Base-by-base conservation (phyloP, 2,113 vertebrate genomes). In the Mohoua ochrocephala region DNA sequence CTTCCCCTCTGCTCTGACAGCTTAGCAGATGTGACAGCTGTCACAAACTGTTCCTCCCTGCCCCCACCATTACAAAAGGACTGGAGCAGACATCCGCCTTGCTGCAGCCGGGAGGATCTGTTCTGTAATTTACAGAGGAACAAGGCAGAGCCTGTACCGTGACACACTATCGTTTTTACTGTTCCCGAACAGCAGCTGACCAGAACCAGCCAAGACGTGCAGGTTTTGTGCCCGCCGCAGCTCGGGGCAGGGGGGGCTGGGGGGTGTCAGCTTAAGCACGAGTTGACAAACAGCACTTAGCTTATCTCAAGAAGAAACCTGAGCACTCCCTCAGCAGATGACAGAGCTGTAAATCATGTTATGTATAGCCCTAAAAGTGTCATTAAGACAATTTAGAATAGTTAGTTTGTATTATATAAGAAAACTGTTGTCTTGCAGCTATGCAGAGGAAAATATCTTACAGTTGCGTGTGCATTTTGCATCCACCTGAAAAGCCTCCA, bases 11-110 rank as follows among this genome's bases (percentile, higher is more conserved):
- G 47, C 83, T 73, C 59, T 54, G 73, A 33, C 68, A 31, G 17
- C 52, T 45, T 8, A 69, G 73, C 89, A 92, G 89, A 87, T 95
- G 93, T 64, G 83, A 88, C 80, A 95, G 86, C 95, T 92, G 94
- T 71, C 93, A 81, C 79, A 57, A 45, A 39, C 22, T 31, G 68
- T 44, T 53, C 56, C 84, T 52, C 78, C 90, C 75, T 6, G 2
- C 70, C 91, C 75, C 64, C 24, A 4, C 50, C 28, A 4, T 47
- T 35, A 54, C 4, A 67, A 68, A 45, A 67, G 81, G 73, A 7
- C 15, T 3, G n/a, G 60, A 60, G 80, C 91, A 95, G 91, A 70
- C 86, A 92, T 73, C 86, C 47, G 71, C 83, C 54, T 42, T 11
- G 2, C 84, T 67, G 92, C 83, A 56, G 84, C 20, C 47, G 24